phyloP scores from a whole-genome alignment of 2,113 vertebrate genomes.

The Amblyopsis rosae region DNA sequence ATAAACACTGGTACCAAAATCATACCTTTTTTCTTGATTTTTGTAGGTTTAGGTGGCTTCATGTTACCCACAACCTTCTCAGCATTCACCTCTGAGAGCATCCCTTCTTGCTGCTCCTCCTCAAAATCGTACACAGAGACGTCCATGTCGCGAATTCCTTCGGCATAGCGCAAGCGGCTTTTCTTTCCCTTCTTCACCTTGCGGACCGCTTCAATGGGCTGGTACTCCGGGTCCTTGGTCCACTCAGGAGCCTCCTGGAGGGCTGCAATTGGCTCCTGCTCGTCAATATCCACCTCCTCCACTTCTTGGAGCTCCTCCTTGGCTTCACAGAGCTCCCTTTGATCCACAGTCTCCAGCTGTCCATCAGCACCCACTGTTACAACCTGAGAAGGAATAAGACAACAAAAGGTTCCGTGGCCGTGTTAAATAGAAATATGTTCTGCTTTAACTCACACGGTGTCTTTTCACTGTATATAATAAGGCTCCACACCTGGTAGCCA shows the following conservation, averaged over 20 bases:
- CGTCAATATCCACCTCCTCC: constrained; percentile 79
- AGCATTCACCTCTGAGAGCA: constrained; percentile 94
- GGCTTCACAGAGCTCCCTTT: constrained; percentile 77
- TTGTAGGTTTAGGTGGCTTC: constrained; percentile 97
- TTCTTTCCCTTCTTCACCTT: constrained; percentile 86
- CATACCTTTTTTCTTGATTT: constrained; percentile 98
- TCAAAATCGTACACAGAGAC: constrained; percentile 98
- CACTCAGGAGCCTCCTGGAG: constrained; percentile 87
- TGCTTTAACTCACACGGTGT: no score
- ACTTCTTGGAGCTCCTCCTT: constrained; percentile 61
- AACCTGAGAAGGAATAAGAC: constrained; percentile 64
- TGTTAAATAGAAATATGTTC: no score
- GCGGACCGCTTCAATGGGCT: constrained; percentile 77
- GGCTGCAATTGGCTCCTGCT: constrained; percentile 69
- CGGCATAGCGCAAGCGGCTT: constrained; percentile 91
- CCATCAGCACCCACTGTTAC: constrained; percentile 97
- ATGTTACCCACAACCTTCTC: constrained; percentile 98
- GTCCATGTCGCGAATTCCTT: constrained; percentile 95
- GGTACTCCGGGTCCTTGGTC: constrained; percentile 96
- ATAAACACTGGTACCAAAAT: not conserved
- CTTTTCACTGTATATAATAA: not conserved
- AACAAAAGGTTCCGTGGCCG: no score
- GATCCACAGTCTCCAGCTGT: constrained; percentile 95
- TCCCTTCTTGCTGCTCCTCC: constrained; percentile 95
- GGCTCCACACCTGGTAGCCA: constrained; percentile 83